Base-by-base conservation (phyloP, 2,888 invertebrate species). In the Bursaphelenchus okinawaensis region DNA sequence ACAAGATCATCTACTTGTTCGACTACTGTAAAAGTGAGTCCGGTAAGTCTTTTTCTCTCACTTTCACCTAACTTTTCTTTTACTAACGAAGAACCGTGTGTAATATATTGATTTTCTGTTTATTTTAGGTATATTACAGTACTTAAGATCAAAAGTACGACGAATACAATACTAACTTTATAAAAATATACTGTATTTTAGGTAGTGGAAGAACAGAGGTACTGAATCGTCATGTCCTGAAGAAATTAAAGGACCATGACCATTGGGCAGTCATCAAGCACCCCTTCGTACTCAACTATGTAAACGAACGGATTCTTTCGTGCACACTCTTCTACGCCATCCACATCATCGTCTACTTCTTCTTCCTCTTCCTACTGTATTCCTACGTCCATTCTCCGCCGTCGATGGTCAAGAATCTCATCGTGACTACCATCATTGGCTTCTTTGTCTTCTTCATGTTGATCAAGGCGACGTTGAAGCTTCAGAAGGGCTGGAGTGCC, bases 191-290 rank as follows among this genome's bases (percentile, higher is more conserved):
- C 26, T 1, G n/a, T 40, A 12, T 16, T 55, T 55, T 65, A 63
- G 65, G 40, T 20, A 29, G n/a, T 52, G 31, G 28, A 9, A 55
- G 58, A 23, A 20, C 31, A 7, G 70, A 70, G 31, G 62, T 73
- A 27, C 57, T 71, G 28, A 70, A 73, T 50, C 40, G 71, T 50
- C 67, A 70, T 52, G 65, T 66, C 22, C 69, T 71, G 26, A 69
- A 66, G 54, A 55, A 55, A 50, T 29, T 71, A 56, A 77, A 76
- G 60, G 74, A 78, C 29, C 52, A 63, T 3, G 73, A 70, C 29
- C 69, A 74, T 24, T 80, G 80, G 80, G 72, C 73, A 22, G 74
- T 81, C 6, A 69, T 79, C 31, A 69, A 75, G n/a, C 80, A 80
- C 68, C 80, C 80, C 9, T 69, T 74, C 56, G 72, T 80, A 28